Evolutionary conservation across 1,140 invertebrate genomes (phyloP).

Genomic region (Drosophila ficusphila): DNA sequence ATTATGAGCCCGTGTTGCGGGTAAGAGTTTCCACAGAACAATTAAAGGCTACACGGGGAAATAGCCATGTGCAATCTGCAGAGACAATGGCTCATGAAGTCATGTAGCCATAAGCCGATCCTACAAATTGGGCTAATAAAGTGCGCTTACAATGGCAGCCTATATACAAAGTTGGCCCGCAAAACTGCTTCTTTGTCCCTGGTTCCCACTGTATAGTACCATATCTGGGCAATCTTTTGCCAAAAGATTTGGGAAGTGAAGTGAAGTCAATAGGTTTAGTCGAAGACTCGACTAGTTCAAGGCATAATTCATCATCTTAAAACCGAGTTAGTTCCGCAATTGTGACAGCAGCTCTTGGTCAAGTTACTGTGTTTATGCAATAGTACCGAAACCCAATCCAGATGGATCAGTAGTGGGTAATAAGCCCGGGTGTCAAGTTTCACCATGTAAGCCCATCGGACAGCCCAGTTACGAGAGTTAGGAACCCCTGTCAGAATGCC

Average conservation of each 20-base stretch:
- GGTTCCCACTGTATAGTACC: slow-evolving; percentile 1
- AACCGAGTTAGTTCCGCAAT: neutral
- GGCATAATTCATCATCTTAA: no score
- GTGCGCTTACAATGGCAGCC: neutral
- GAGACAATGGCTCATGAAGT: neutral
- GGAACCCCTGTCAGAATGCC: neutral
- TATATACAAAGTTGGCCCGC: neutral
- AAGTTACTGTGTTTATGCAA: slow-evolving; percentile 2
- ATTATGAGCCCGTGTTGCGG: slow-evolving; percentile 12
- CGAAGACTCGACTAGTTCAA: neutral
- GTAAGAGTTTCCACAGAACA: slow-evolving; percentile 37
- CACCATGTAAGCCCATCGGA: neutral
- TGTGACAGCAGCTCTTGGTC: neutral
- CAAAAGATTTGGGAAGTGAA: neutral
- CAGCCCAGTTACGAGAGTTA: slow-evolving; percentile 5
- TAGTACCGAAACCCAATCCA: neutral
- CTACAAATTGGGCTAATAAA: slow-evolving; percentile 10
- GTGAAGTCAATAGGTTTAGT: neutral
- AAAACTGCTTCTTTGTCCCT: neutral
- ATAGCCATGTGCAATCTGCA: slow-evolving; percentile 7
- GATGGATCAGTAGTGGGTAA: neutral
- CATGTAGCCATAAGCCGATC: neutral
- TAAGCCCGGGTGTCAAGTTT: neutral
- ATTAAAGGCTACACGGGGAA: slow-evolving; percentile 2
- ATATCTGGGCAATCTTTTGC: neutral